A percentile compares a stretch with the other conserved stretches of the same genome.
These are phyloP conservation scores for Progne subis DNA, from an alignment of 2,113 vertebrate genomes.

Conservation along the genomic window DNA sequence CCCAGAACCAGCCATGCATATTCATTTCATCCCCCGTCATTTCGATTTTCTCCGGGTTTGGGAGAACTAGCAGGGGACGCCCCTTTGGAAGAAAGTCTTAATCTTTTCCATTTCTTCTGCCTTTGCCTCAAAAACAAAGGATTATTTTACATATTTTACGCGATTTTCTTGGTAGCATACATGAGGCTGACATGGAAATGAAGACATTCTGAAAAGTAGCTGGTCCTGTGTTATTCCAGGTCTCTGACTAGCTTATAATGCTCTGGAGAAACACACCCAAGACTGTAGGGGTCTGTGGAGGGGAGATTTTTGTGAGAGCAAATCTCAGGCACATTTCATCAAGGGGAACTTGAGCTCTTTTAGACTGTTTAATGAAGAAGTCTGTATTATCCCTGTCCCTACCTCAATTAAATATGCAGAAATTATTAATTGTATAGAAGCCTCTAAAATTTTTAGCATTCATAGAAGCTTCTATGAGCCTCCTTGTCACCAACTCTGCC, in stretches of 20 bases:
- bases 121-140: not conserved
- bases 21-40: constrained; percentile 5
- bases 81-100: not conserved
- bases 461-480: not conserved
- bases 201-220: not conserved
- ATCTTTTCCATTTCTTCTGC: not conserved
- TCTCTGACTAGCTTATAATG: not conserved
- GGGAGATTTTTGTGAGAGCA: not conserved
- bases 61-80: not conserved
- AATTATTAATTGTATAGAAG: not conserved
- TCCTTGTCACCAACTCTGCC: not conserved
- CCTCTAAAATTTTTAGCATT: not conserved
- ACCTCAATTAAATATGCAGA: not conserved
- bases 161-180: not conserved
- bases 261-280: not conserved
- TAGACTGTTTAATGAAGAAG: not conserved
- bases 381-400: not conserved
- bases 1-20: not conserved
- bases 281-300: too few relatives aligned
- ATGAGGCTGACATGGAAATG: not conserved
- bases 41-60: constrained; percentile 10
- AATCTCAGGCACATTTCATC: not conserved
- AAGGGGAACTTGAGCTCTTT: not conserved
- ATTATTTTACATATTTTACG: not conserved
- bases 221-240: not conserved